phyloP scores from a whole-genome alignment of 1,140 invertebrate genomes.

The Scaptodrosophila lebanonensis region DNA sequence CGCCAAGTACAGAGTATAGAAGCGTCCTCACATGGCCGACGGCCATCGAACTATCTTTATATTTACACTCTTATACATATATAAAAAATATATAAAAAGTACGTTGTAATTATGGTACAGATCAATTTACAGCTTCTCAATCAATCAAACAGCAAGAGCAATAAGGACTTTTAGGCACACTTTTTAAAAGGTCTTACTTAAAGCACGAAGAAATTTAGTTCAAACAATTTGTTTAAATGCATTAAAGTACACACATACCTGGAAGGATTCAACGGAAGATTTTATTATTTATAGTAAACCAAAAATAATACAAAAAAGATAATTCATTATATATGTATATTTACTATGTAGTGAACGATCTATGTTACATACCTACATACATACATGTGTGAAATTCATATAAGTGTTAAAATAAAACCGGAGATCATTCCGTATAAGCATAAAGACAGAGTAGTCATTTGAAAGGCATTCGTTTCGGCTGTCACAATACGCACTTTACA shows the following conservation, averaged over 20 bases:
- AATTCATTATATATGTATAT: constrained; percentile 8
- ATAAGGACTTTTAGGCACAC: background rate
- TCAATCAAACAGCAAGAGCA: constrained; percentile 25
- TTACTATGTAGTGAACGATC: constrained; percentile 49
- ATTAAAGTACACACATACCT: constrained; percentile 39
- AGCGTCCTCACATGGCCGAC: background rate
- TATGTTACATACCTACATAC: constrained; percentile 36
- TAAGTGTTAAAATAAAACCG: constrained; percentile 39
- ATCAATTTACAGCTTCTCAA: constrained; percentile 33
- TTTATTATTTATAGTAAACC: constrained; percentile 63
- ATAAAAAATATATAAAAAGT: constrained; percentile 31
- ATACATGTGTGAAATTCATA: too few relatives aligned
- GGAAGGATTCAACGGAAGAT: constrained; percentile 51
- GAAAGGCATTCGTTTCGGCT: constrained; percentile 32
- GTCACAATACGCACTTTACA: constrained; percentile 21
- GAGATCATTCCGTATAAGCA: too few relatives aligned
- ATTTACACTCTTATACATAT: constrained; percentile 39
- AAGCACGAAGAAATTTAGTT: background rate
- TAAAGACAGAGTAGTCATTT: too few relatives aligned
- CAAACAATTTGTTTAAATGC: constrained; percentile 28
- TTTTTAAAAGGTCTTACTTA: too few relatives aligned
- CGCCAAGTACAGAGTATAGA: constrained; percentile 6
- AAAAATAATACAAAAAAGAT: constrained; percentile 39
- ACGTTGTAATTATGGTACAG: constrained; percentile 35
- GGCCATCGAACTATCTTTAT: constrained; percentile 29